Evolutionary conservation across 1,140 invertebrate genomes (phyloP), one percentile per base, ranked within the genome.

Genomic region (Drosophila nigrodunni): DNA sequence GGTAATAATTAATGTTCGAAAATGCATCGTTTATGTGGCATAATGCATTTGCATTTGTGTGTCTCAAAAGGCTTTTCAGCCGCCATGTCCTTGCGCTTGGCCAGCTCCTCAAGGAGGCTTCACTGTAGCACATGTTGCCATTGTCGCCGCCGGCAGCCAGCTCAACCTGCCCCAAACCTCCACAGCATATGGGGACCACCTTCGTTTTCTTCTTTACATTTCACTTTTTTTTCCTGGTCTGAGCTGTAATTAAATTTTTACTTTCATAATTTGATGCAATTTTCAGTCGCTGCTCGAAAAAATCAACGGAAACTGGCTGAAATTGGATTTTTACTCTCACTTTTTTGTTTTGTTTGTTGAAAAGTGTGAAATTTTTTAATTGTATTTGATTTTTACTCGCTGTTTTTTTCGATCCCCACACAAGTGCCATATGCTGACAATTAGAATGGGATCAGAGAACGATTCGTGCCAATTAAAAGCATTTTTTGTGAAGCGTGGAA

Each of bases 1-100:
- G 77, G 86, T 86, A 85, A 91, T 91, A 91, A 91, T 91, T 91
- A 91, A 91, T 90, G 74, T 91, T 91, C 89, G 89, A 91, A 91
- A 90, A 91, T 85, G 89, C 89, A 91, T 82, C 89, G 89, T 91
- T 91, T 91, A 91, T 91, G 88, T 80, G 80, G 73, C 88, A 91
- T 91, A 91, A 91, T 91, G 81, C 86, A 89, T 82, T 85, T 83
- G 74, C 80, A 61, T 75, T 80, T 43, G 70, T 79, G 15, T 77
- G 88, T 91, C 88, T 90, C 88, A 78, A 91, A 88, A 91, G 88
- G 50, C 83, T 85, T 82, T 90, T 77, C 74, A 77, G 73, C 66
- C 62, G 43, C 35, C 61, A 69, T 81, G 70, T 64, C 68, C 78
- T 85, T 66, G 76, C 87, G 82, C 82, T 72, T 79, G 78, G 74